Evolutionary conservation across 1,140 invertebrate genomes (phyloP), one percentile per base, ranked within the genome.

Genomic region (Drosophila rhopaloa): DNA sequence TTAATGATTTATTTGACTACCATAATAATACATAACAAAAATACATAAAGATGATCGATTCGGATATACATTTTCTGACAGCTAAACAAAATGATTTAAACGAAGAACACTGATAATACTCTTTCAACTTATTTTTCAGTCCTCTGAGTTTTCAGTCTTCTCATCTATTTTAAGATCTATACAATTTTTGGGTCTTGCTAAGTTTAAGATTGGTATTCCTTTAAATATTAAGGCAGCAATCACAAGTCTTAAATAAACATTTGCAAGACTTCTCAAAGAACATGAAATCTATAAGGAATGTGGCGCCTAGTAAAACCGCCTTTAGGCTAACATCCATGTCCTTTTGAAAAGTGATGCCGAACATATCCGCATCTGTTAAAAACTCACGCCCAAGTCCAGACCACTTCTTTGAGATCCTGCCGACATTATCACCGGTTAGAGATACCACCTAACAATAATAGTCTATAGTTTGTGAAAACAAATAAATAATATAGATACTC

Each of bases 281-380:
- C 95, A 96, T 96, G 55, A 94, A 95, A 93, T 96, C 96, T 88
- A 96, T 95, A 2, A 96, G 91, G 79, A 96, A 94, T 75, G 94
- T 94, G 6, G 96, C 96, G 37, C 95, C 97, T 1, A 97, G 90
- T 62, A 97, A 93, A 6, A 96, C 94, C 1, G 96, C 96, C 90
- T 98, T 98, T 84, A 97, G 95, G 71, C 95, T 95, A 5, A 97
- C 96, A 84, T 97, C 96, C 60, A 98, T 93, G 91, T 97, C 96
- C 82, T 95, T 93, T 1, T 96, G 96, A 92, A 97, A 97, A 4
- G 93, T 94, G 13, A 98, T 95, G 35, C 96, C 96, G 92, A 97
- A 97, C 76, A 95, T 94, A 85, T 97, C 96, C 0, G 95, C 93
- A 93, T 97, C 95, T 0, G 96, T 96, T 78, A 97, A 96, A 1